Evolutionary conservation across 2,888 invertebrate genomes (phyloP).

Genomic region (Ashinkailepas kermadecensis): DNA sequence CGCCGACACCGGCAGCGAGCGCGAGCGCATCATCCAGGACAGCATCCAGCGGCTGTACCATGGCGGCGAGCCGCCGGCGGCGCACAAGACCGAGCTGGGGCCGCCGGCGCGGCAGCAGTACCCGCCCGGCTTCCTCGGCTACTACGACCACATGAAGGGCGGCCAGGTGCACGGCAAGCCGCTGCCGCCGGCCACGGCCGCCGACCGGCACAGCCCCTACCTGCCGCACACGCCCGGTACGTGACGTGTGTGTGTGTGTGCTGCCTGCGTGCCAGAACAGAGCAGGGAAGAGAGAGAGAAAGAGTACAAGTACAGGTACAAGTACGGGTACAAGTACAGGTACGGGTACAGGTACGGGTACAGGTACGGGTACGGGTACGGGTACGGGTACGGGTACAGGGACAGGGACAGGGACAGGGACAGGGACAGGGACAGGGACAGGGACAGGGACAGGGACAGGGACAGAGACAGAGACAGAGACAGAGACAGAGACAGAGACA

Average conservation of each 20-base stretch:
- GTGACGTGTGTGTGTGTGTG: not conserved
- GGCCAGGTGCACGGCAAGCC: conserved; percentile 32
- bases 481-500: no score
- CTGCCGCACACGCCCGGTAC: conserved; percentile 31
- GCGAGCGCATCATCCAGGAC: not conserved
- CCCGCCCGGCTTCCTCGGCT: not conserved
- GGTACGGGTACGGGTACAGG: no score
- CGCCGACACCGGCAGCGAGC: not conserved
- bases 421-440: no score
- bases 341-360: no score
- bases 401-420: no score
- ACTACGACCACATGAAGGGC: conserved; percentile 29
- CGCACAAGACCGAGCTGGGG: conserved; percentile 38
- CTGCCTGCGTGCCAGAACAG: no score
- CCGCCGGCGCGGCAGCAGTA: conserved; percentile 35
- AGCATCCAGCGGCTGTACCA: conserved; percentile 2
- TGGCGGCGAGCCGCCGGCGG: conserved; percentile 43
- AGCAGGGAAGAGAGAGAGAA: no score
- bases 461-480: no score
- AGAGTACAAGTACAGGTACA: no score
- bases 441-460: no score
- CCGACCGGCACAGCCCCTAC: conserved; percentile 40
- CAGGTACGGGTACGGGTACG: no score
- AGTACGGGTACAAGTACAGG: no score
- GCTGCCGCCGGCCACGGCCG: conserved; percentile 24